Base-by-base conservation (phyloP, 2,888 invertebrate species). In the Harpagoxenus sublaevis region DNA sequence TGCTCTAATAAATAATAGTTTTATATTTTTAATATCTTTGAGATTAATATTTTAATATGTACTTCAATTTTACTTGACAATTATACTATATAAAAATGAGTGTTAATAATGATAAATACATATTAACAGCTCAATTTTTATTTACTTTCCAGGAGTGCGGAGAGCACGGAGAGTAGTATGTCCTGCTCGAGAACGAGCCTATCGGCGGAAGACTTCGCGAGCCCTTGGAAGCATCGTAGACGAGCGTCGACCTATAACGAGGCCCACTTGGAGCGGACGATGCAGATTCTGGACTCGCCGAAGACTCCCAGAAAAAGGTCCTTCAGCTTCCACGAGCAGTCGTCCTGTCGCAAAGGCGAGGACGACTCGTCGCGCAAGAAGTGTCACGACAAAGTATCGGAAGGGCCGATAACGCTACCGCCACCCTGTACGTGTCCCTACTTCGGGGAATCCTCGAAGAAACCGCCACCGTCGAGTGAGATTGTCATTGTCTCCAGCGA, bases 401-500 rank as follows among this genome's bases (percentile, higher is more conserved):
- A 60, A 45, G 89, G 79, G 3, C 60, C 60, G 15, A 74, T 75
- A 63, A 42, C 77, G 10, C 93, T 98, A 57, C 97, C 97, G 4
- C 97, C 97, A 0, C 97, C 97, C 0, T 98, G 98, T 94, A 97
- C 97, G 0, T 98, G 98, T 92, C 97, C 98, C 0, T 98, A 98
- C 91, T 98, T 98, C 92, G 97, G 98, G 0, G 96, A 97, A 87
- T 96, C 31, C 94, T 96, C 97, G 95, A 96, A 83, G 96, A 96
- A 90, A 90, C 95, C 95, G 87, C 94, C 92, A 77, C 95, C 95
- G 63, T 95, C 95, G 0, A 94, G 95, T 3, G 96, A 96, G 88
- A 95, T 96, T 3, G 96, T 96, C 1, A 96, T 96, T 55, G 96
- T 96, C 10, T 96, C 96, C 48, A 96, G 96, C 65, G 96, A 96